phyloP scores from a whole-genome alignment of 2,113 vertebrate genomes.

The Tympanuchus pallidicinctus region DNA sequence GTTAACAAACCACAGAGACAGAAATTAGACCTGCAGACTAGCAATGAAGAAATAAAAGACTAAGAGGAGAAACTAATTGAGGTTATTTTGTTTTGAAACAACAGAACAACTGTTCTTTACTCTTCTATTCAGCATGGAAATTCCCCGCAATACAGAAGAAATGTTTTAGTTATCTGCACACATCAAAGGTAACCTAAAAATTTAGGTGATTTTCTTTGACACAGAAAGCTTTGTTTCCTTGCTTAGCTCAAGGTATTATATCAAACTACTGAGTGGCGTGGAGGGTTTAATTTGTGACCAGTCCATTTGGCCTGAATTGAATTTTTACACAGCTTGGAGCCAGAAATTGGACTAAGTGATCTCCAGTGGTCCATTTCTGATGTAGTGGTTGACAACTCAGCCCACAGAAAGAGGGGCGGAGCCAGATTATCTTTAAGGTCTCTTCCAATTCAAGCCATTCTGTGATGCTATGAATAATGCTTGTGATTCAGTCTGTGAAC shows the following conservation, averaged over 20 bases:
- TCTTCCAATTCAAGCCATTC: not conserved
- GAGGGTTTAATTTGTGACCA: not conserved
- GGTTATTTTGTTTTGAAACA: not conserved
- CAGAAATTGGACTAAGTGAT: not conserved
- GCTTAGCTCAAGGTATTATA: not conserved
- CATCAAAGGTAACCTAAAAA: not conserved
- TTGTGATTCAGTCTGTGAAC: not conserved
- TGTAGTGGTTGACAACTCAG: no score
- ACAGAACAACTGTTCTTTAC: not conserved
- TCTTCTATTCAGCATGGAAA: not conserved
- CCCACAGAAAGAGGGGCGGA: no score
- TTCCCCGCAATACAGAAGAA: not conserved
- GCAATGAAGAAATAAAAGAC: not conserved
- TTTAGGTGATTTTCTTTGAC: not conserved
- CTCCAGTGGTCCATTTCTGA: not conserved
- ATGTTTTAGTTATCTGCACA: not conserved
- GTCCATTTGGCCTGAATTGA: not conserved
- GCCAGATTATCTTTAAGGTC: not conserved
- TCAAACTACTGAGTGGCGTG: not conserved
- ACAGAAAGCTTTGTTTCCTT: constrained; percentile 9
- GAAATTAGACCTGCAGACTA: not conserved
- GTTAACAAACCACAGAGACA: constrained; percentile 6
- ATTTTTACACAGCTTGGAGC: not conserved
- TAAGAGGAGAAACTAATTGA: not conserved
- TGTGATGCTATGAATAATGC: not conserved